Percentiles rank a stretch among this genome's conserved stretches.
Evolutionary conservation across 2,113 vertebrate genomes (phyloP).

Genomic region (Trogon melanurus): DNA sequence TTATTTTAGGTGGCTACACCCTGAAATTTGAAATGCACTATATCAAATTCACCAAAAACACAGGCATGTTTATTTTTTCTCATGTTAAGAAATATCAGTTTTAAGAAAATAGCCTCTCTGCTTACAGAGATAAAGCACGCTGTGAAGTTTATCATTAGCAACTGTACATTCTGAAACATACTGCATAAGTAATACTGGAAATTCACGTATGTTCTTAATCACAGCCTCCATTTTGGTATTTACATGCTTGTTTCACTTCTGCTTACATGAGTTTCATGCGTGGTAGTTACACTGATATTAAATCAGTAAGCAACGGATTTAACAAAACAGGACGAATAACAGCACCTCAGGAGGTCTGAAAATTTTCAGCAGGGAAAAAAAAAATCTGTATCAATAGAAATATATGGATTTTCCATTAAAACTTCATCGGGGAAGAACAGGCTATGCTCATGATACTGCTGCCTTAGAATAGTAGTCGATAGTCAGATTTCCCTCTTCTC

Average conservation of each 20-base stretch:
- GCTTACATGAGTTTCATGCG: background rate
- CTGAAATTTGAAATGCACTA: background rate
- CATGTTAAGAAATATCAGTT: background rate
- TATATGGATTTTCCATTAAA: background rate
- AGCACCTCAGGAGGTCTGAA: background rate
- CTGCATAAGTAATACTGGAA: background rate
- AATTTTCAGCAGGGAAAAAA: background rate
- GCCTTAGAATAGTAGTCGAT: background rate
- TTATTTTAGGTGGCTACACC: background rate
- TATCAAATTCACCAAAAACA: background rate
- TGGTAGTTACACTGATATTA: background rate
- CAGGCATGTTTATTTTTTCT: background rate
- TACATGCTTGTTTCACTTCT: conserved; percentile 1
- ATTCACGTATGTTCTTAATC: background rate
- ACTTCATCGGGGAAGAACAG: background rate
- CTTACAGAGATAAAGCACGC: background rate
- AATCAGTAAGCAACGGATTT: background rate
- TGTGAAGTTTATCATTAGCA: background rate
- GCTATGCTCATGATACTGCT: background rate
- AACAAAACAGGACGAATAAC: background rate
- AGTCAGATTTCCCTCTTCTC: background rate
- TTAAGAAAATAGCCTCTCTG: background rate
- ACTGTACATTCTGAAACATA: background rate
- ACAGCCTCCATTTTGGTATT: background rate
- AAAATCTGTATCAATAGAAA: background rate